Evolutionary conservation across 2,113 vertebrate genomes (phyloP).

Genomic region (Heterochromis multidens): DNA sequence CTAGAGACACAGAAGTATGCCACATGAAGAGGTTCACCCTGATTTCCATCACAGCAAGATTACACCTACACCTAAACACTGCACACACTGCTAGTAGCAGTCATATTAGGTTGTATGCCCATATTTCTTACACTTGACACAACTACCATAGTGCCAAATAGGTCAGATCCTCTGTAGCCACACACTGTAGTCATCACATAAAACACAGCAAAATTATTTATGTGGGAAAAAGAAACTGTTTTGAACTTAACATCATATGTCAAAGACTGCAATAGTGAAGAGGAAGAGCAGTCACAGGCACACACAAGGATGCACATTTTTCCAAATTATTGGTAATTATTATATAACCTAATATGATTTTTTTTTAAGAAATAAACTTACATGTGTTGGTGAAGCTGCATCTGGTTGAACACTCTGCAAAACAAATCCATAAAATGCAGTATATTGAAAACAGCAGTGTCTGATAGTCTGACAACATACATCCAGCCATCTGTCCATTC

Average conservation of each 20-base stretch:
- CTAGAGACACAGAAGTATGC: conserved; percentile 59
- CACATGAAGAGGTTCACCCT: neutral
- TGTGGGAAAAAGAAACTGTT: neutral
- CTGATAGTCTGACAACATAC: neutral
- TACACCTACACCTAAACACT: neutral
- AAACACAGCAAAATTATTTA: neutral
- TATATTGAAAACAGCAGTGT: neutral
- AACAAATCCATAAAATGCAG: conserved; percentile 7
- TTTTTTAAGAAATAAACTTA: conserved; percentile 73
- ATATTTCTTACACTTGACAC: neutral
- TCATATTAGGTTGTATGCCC: neutral
- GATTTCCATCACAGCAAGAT: neutral
- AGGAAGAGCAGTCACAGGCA: fast-evolving
- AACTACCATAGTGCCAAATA: neutral
- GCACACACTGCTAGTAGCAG: no score
- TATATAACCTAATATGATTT: neutral
- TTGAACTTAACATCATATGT: neutral
- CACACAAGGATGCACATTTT: neutral
- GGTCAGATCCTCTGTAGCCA: neutral
- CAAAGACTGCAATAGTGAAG: neutral
- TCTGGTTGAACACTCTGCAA: conserved; percentile 94
- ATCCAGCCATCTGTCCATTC: neutral
- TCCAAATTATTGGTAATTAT: neutral
- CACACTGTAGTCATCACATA: neutral
- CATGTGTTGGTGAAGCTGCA: conserved; percentile 93